Base-by-base conservation (phyloP, 2,888 invertebrate genomes). In the Eupsilia transversa region DNA sequence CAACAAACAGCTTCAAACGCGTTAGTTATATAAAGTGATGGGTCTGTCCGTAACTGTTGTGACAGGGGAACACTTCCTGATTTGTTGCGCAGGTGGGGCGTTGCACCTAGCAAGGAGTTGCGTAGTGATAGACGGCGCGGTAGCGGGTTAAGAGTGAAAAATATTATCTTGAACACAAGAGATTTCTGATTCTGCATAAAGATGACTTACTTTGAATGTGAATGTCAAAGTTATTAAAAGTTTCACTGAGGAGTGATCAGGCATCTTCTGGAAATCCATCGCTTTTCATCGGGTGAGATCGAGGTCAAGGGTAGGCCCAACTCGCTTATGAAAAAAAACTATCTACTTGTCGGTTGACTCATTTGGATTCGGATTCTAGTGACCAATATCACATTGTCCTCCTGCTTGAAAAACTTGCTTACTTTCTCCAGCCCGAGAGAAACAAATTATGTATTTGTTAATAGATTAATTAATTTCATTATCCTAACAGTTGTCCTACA, bases 11-110 rank as follows among this genome's bases (percentile, higher is more conserved):
- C 41, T 77, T 77, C 72, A 74, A 81, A 75, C 81, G 72, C 73
- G 77, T 85, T 85, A 78, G 79, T 79, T 84, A 78, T 83, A 89
- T 82, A 76, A 83, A 83, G 82, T 81, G 84, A 84, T 81, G 81
- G 77, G 90, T 89, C 92, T 86, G 91, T 93, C 91, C 81, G 89
- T 90, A 89, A 87, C 89, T 90, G 90, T 90, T 91, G 91, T 93
- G 93, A 93, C 92, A 92, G 86, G 90, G 75, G 90, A 90, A 91
- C 88, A 94, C 94, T 94, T 94, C 94, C 94, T 93, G 94, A 94
- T 94, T 91, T 87, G 90, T 88, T 80, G 92, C 88, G 90, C 94
- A 94, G 94, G 94, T 94, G 94, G 91, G 90, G 88, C 91, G 90
- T 89, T 92, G 92, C 89, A 89, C 89, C 86, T 89, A 85, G 72